Conservation (phyloP, 2,888 invertebrate species). For the Epicampocera succincta region DNA sequence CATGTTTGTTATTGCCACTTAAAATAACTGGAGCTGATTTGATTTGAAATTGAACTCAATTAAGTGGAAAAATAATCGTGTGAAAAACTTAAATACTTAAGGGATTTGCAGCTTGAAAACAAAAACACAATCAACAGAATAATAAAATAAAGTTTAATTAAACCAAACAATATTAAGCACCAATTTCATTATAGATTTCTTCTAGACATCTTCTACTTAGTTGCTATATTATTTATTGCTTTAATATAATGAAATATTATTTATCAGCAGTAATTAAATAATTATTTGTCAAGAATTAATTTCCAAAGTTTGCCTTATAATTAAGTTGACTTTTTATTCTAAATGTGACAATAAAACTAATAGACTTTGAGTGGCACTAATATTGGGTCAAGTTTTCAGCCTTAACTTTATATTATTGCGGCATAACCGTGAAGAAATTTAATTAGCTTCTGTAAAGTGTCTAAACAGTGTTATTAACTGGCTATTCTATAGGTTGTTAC, state of each 20-base stretch:
- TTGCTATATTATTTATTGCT: conserved; percentile 32
- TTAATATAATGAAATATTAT: conserved; percentile 19
- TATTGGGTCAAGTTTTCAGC: background rate
- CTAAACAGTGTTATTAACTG: no score
- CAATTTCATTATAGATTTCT: conserved; percentile 2
- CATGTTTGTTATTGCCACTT: conserved; percentile 1
- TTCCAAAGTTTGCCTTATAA: conserved; percentile 16
- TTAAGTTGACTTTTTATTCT: background rate
- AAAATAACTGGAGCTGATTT: conserved; percentile 11
- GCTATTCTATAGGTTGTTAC: no score
- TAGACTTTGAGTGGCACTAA: background rate
- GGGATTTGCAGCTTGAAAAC: conserved; percentile 20
- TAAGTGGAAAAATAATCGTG: conserved; percentile 9
- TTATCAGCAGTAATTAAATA: conserved; percentile 21
- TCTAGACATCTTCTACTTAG: conserved; percentile 9
- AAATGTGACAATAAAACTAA: background rate
- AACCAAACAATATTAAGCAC: background rate
- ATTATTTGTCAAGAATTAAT: conserved; percentile 35
- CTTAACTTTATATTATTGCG: background rate
- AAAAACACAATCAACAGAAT: background rate
- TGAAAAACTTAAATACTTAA: conserved; percentile 27
- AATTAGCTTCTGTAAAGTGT: no score
- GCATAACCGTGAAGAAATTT: no score
- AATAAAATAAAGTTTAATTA: background rate
- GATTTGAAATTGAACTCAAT: background rate